Percentiles rank a stretch among this genome's conserved stretches.
Conservation (phyloP, 23 tunicate genomes). For the Ciona savignyi region DNA sequence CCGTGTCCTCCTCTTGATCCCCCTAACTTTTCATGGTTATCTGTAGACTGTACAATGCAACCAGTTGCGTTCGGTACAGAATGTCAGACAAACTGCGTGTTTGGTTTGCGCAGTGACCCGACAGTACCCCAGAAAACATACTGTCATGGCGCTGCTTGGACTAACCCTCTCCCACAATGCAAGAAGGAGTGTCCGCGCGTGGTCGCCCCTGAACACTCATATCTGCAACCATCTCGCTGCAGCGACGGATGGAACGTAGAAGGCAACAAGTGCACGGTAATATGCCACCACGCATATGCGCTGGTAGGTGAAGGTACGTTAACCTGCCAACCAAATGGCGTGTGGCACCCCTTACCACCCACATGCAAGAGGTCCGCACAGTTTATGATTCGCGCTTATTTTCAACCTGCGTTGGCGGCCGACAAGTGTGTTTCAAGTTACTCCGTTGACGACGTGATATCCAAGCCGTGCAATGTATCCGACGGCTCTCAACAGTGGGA, state of each 20-base stretch:
- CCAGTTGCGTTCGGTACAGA: neutral
- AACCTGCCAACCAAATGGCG: constrained; percentile 3
- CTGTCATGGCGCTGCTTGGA: constrained; percentile 34
- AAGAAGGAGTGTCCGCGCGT: constrained; percentile 14
- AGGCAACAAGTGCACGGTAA: constrained; percentile 18
- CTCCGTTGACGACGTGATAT: neutral
- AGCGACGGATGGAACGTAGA: constrained; percentile 6
- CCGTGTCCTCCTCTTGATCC: constrained; percentile 6
- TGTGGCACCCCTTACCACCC: constrained; percentile 1
- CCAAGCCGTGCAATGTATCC: neutral
- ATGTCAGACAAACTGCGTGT: constrained; percentile 7
- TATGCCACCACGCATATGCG: constrained; percentile 3
- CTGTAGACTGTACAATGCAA: no score
- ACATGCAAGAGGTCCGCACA: neutral
- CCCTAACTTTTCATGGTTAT: no score
- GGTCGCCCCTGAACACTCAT: neutral
- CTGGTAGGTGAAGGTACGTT: neutral
- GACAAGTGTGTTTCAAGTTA: neutral
- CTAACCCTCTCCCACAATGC: constrained; percentile 8
- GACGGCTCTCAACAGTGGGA: constrained; percentile 10
- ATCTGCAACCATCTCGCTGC: constrained; percentile 21
- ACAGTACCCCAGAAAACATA: neutral
- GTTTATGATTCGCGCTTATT: neutral
- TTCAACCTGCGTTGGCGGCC: neutral
- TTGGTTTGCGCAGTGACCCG: constrained; percentile 3